phyloP scores from a whole-genome alignment of 2,113 vertebrate genomes.

The Oncorhynchus tshawytscha region DNA sequence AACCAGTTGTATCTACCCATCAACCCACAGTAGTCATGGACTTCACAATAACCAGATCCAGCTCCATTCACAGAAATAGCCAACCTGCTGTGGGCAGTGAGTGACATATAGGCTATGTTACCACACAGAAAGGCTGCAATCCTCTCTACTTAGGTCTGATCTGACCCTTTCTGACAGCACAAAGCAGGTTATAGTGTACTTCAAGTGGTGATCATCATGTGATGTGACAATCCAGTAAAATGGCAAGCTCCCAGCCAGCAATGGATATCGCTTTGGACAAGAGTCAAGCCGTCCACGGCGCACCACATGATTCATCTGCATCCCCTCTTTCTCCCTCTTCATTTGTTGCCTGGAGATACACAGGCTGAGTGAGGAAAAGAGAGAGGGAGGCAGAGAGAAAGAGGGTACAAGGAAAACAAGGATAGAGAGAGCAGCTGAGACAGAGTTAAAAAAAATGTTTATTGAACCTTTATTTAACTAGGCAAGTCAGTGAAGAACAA shows the following conservation, averaged over 20 bases:
- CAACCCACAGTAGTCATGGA: neutral
- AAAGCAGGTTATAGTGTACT: conserved; percentile 67
- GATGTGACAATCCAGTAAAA: conserved; percentile 55
- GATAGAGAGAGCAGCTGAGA: conserved; percentile 47
- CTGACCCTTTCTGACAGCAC: conserved; percentile 65
- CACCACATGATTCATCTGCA: conserved; percentile 61
- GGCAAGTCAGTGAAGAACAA: too few relatives aligned
- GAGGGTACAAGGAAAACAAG: neutral
- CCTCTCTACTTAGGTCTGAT: conserved; percentile 40
- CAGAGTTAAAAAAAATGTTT: neutral
- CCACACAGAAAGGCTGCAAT: conserved; percentile 48
- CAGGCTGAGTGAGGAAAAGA: conserved; percentile 28
- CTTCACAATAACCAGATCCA: neutral
- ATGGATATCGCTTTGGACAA: neutral
- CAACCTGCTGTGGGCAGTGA: neutral
- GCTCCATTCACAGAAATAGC: neutral
- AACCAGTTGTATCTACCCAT: neutral
- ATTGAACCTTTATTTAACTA: too few relatives aligned
- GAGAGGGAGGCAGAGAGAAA: conserved; percentile 1
- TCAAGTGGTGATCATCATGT: conserved; percentile 67
- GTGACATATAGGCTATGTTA: conserved; percentile 43
- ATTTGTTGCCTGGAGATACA: conserved; percentile 60
- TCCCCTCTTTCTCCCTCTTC: conserved; percentile 29
- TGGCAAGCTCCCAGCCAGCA: neutral
- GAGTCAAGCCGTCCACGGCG: neutral